Evolutionary conservation across 2,113 vertebrate genomes (phyloP).

Genomic region (Sinocyclocheilus maitianheensis): DNA sequence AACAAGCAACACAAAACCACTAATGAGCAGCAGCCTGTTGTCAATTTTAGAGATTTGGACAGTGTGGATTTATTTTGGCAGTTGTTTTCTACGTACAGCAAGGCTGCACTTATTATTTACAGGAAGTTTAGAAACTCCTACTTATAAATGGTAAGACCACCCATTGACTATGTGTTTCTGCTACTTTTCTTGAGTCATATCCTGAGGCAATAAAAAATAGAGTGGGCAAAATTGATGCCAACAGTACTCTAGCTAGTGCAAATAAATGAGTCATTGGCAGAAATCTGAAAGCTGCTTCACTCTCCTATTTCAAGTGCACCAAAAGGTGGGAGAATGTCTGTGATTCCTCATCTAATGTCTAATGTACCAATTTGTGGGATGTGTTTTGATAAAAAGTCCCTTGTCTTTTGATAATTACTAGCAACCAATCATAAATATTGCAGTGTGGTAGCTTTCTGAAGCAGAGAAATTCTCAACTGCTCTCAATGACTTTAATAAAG

Average conservation of each 20-base stretch:
- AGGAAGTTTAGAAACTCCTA: not conserved
- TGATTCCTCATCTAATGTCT: not conserved
- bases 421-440: not conserved
- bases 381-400: not conserved
- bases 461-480: not conserved
- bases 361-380: not conserved
- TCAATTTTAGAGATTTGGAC: not conserved
- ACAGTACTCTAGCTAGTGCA: constrained; percentile 7
- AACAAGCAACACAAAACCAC: not conserved
- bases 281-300: not conserved
- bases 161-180: not conserved
- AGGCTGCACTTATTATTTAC: constrained; percentile 19
- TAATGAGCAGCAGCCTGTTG: not conserved
- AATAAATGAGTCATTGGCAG: constrained; percentile 5
- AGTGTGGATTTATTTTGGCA: not conserved
- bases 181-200: constrained; percentile 27
- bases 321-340: not conserved
- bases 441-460: not conserved
- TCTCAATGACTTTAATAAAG: not conserved
- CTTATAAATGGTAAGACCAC: not conserved
- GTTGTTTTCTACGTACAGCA: not conserved
- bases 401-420: not conserved
- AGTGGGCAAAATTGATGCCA: constrained; percentile 18
- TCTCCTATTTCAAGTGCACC: not conserved
- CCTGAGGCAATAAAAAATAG: not conserved